A percentile compares a stretch with the other conserved stretches of the same genome.
These are phyloP conservation scores for Kradibia gibbosae DNA, from an alignment of 1,140 invertebrate species.

Conservation along the genomic window DNA sequence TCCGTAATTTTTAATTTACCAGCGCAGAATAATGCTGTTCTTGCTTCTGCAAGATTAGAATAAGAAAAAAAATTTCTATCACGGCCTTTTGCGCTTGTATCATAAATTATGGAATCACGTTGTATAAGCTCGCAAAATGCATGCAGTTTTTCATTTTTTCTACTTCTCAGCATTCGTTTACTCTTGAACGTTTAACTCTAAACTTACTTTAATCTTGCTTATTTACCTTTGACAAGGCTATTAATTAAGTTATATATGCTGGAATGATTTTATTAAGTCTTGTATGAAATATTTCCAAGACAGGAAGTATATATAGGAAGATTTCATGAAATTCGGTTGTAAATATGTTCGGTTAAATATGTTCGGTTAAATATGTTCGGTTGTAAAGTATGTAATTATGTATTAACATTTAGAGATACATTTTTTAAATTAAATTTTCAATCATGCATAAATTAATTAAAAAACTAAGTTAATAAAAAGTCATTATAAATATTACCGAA, in stretches of 20 bases:
- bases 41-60: neutral
- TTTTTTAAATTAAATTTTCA: too few species aligned
- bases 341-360: too few species aligned
- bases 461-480: too few species aligned
- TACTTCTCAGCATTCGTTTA: neutral
- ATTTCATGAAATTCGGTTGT: too few species aligned
- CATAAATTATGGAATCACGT: conserved; percentile 13
- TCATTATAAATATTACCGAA: too few species aligned
- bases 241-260: neutral
- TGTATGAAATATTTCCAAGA: neutral
- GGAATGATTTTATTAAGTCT: neutral
- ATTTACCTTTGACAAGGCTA: neutral
- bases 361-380: too few species aligned
- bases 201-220: neutral
- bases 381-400: too few species aligned
- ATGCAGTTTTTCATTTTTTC: neutral
- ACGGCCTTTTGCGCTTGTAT: neutral
- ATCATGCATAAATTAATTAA: too few species aligned
- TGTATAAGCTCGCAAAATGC: neutral
- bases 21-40: neutral
- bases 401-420: too few species aligned
- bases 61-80: neutral
- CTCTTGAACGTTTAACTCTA: neutral
- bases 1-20: conserved; percentile 67
- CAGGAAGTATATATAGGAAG: neutral